Base-by-base conservation (phyloP, 2,888 invertebrate genomes). In the Apodemia mormo region DNA sequence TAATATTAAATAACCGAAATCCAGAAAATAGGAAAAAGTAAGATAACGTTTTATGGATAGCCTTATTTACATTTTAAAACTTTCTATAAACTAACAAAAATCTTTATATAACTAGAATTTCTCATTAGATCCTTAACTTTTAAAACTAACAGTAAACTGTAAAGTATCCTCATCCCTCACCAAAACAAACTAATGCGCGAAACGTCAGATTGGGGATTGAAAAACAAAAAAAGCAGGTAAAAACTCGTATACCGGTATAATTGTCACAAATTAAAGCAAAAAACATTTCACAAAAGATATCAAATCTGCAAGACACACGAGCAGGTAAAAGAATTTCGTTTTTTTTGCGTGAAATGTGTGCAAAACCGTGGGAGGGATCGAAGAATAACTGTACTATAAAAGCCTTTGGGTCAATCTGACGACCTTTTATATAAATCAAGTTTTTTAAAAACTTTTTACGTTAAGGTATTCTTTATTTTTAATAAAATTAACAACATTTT, bases 251-350 rank as follows among this genome's bases (percentile, higher is more conserved):
- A 92, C 92, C 91, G 92, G 85, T 92, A 92, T 93, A 93, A 92
- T 92, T 93, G 92, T 92, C 93, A 93, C 93, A 93, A 93, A 93
- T 93, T 92, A 90, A 92, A 84, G 92, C 92, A 93, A 93, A 93
- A 93, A 92, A 85, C 73, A 37, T 77, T 80, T 81, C 84, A 92
- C 91, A 92, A 92, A 90, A 88, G 92, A 85, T 92, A 92, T 92
- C 92, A 91, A 91, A 93, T 90, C 92, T 92, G 93, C 92, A 92
- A 92, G 93, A 91, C 92, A 92, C 93, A 93, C 92, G 92, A 90
- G 91, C 93, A 93, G 93, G 93, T 93, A 93, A 88, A 84, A 77
- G 82, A 81, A 81, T 77, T 78, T 84, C 75, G 78, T 79, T 84
- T 87, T 87, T 89, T 92, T 87, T 85, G 77, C 78, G 74, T 75